A percentile compares a stretch with the other conserved stretches of the same genome.
Evolutionary conservation across 2,888 invertebrate genomes (phyloP).

Genomic region (Drepana falcataria): DNA sequence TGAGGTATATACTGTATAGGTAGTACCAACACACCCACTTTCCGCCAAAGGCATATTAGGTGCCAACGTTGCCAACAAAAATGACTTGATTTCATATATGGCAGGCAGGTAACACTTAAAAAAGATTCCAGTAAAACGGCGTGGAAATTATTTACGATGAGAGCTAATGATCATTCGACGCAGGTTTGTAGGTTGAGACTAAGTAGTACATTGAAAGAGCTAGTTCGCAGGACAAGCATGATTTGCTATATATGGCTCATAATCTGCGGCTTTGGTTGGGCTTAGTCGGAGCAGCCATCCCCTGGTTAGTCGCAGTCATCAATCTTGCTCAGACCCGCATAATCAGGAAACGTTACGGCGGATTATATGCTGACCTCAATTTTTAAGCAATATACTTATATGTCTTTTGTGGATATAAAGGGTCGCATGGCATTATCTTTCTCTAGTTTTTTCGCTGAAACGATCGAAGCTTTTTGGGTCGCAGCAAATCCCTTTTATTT

Average conservation of each 20-base stretch:
- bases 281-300: constrained; percentile 44
- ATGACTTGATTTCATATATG: too few species aligned
- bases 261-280: constrained; percentile 54
- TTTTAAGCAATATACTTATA: constrained; percentile 51
- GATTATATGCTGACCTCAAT: constrained; percentile 56
- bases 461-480: constrained; percentile 6
- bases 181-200: not conserved
- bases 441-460: not conserved
- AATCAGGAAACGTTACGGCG: constrained; percentile 64
- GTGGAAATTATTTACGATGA: not conserved
- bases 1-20: too few species aligned
- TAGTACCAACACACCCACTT: too few species aligned
- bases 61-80: too few species aligned
- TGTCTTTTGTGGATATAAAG: constrained; percentile 22
- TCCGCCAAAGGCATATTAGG: too few species aligned
- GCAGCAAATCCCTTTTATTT: constrained; percentile 1
- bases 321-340: constrained; percentile 73
- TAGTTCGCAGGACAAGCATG: constrained; percentile 38
- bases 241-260: constrained; percentile 60
- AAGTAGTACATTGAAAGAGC: constrained; percentile 2
- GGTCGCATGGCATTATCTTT: constrained; percentile 5
- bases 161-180: not conserved
- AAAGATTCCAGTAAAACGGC: not conserved
- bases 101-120: too few species aligned
- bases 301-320: constrained; percentile 48